Percentiles rank a stretch among this genome's conserved stretches.
phyloP scores from a whole-genome alignment of 2,888 invertebrate species.

The Oxystoma pomonae region DNA sequence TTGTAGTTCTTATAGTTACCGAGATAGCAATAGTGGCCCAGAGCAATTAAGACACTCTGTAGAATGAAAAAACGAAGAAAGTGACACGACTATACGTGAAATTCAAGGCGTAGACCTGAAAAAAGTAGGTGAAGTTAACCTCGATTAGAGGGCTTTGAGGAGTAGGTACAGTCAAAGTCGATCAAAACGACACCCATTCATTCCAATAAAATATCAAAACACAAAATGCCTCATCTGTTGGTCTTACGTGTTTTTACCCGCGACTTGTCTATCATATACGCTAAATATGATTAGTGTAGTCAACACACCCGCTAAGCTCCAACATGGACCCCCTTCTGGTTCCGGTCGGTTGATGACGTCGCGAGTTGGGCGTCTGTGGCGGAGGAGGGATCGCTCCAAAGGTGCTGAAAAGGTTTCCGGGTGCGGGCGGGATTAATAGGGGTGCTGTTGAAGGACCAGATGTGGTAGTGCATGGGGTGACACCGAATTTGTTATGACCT shows the following conservation, averaged over 20 bases:
- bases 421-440: not conserved
- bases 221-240: not conserved
- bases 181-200: too few species aligned
- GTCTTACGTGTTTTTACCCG: not conserved
- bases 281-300: constrained; percentile 28
- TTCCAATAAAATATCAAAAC: not conserved
- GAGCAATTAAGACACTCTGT: too few species aligned
- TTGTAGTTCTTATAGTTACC: too few species aligned
- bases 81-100: too few species aligned
- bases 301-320: constrained; percentile 70
- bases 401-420: not conserved
- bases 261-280: not conserved
- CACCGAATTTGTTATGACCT: not conserved
- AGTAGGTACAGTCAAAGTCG: too few species aligned
- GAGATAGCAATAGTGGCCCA: too few species aligned
- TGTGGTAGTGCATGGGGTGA: not conserved
- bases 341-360: constrained; percentile 49
- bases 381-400: constrained; percentile 47
- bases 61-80: too few species aligned
- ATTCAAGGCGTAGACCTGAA: too few species aligned
- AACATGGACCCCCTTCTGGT: constrained; percentile 77
- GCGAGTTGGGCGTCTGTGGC: constrained; percentile 59
- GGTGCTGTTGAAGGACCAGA: not conserved
- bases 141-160: too few species aligned
- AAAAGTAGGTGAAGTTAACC: too few species aligned